Percentiles rank a stretch among this genome's conserved stretches.
phyloP scores from a whole-genome alignment of 1,140 invertebrate genomes.

The Holotrichia oblita region DNA sequence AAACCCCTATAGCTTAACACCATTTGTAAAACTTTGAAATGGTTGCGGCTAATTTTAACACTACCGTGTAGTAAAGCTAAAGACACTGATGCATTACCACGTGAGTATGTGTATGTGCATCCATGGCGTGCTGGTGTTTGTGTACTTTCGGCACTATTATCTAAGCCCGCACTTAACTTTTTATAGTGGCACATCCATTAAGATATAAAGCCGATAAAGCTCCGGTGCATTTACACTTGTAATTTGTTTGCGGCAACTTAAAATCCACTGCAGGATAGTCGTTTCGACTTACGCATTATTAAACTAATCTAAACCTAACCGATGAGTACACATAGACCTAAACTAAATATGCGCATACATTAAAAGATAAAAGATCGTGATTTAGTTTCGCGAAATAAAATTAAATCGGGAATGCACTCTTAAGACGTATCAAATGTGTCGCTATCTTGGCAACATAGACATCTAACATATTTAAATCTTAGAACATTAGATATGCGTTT shows the following conservation, averaged over 20 bases:
- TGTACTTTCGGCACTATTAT: conserved; percentile 33
- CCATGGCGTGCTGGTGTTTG: neutral
- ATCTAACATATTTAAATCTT: neutral
- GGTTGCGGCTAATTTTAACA: too few relatives aligned
- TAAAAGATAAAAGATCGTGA: neutral
- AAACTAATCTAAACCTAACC: conserved; percentile 14
- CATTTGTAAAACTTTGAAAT: neutral
- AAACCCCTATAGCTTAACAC: neutral
- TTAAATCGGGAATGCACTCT: neutral
- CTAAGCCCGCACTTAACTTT: conserved; percentile 39
- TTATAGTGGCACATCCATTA: conserved; percentile 38
- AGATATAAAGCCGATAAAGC: conserved; percentile 39
- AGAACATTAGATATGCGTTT: neutral
- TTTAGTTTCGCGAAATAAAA: neutral
- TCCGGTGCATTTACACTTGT: conserved; percentile 35
- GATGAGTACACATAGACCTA: neutral
- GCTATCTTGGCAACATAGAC: neutral
- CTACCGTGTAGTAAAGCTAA: neutral
- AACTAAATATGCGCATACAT: neutral
- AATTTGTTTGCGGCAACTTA: conserved; percentile 39
- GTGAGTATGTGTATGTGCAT: neutral
- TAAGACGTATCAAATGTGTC: neutral
- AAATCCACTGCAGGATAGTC: conserved; percentile 25
- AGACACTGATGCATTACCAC: conserved; percentile 8
- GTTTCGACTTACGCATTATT: neutral